phyloP scores from a whole-genome alignment of 2,888 invertebrate genomes.

The Caenorhabditis sp. region DNA sequence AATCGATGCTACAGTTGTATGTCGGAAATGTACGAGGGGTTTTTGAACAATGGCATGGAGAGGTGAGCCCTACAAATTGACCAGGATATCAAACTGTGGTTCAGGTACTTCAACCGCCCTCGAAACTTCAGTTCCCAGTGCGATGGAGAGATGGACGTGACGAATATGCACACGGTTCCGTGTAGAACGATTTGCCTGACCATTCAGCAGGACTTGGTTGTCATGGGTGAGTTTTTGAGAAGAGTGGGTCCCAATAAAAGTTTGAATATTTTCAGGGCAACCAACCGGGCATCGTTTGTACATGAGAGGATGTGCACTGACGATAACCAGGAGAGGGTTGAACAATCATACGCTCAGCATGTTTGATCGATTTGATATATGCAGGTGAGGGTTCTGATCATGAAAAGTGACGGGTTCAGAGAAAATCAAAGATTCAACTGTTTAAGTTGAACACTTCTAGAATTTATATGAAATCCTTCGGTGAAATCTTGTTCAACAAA shows the following conservation, averaged over 20 bases:
- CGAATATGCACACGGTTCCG: conserved; percentile 70
- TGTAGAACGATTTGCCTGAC: conserved; percentile 82
- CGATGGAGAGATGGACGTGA: conserved; percentile 76
- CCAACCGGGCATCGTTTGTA: conserved; percentile 80
- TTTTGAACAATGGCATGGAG: conserved; percentile 74
- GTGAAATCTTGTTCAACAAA: too few relatives aligned
- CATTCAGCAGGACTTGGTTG: conserved; percentile 79
- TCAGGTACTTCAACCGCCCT: conserved; percentile 80
- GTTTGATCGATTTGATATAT: conserved; percentile 82
- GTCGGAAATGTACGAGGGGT: conserved; percentile 79
- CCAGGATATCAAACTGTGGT: background rate
- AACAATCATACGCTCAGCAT: conserved; percentile 81
- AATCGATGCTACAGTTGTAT: conserved; percentile 82
- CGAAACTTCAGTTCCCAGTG: conserved; percentile 81
- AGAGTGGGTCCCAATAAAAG: background rate
- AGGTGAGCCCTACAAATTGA: conserved; percentile 41
- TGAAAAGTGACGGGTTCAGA: too few relatives aligned
- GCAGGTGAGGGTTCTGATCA: too few relatives aligned
- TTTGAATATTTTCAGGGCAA: conserved; percentile 73
- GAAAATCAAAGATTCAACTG: too few relatives aligned
- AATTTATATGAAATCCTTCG: too few relatives aligned
- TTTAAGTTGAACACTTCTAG: too few relatives aligned
- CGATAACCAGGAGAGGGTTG: conserved; percentile 77
- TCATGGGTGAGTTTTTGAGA: conserved; percentile 74
- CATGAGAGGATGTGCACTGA: conserved; percentile 82